Evolutionary conservation across 2,888 invertebrate species (phyloP).

Genomic region (Zhuqinia jingwanae): DNA sequence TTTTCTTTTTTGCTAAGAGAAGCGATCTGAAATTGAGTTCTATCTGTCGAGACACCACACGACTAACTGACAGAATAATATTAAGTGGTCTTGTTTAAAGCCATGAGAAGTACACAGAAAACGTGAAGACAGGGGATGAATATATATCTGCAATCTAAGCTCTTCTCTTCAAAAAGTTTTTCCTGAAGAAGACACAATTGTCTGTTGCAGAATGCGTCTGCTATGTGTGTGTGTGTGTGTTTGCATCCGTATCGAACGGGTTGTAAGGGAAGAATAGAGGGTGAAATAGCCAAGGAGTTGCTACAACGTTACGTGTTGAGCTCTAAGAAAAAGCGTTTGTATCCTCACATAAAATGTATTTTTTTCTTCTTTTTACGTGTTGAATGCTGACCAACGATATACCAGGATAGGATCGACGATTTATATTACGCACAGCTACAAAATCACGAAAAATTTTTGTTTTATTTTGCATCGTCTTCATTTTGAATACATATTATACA

Average conservation of each 20-base stretch:
- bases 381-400: slow-evolving; percentile 49
- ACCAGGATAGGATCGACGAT: background rate
- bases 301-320: background rate
- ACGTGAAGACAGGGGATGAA: slow-evolving; percentile 64
- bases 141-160: slow-evolving; percentile 23
- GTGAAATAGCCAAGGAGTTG: slow-evolving; percentile 12
- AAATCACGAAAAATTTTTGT: background rate
- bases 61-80: slow-evolving; percentile 70
- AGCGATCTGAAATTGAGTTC: slow-evolving; percentile 55
- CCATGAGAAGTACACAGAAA: slow-evolving; percentile 57
- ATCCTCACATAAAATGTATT: slow-evolving; percentile 48
- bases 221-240: background rate
- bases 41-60: slow-evolving; percentile 61
- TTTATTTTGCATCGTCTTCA: background rate
- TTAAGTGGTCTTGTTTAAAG: slow-evolving; percentile 71
- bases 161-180: background rate
- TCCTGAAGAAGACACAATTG: slow-evolving; percentile 35
- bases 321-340: slow-evolving; percentile 13
- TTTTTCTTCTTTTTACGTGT: too few species aligned
- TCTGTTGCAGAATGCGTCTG: background rate
- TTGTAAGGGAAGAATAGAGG: background rate
- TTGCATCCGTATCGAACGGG: slow-evolving; percentile 15
- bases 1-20: slow-evolving; percentile 7
- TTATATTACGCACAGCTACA: slow-evolving; percentile 12
- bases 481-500: background rate